Evolutionary conservation across 2,797 vertebrate genomes (phyloP).

Genomic region (Arctocebus calabarensis): DNA sequence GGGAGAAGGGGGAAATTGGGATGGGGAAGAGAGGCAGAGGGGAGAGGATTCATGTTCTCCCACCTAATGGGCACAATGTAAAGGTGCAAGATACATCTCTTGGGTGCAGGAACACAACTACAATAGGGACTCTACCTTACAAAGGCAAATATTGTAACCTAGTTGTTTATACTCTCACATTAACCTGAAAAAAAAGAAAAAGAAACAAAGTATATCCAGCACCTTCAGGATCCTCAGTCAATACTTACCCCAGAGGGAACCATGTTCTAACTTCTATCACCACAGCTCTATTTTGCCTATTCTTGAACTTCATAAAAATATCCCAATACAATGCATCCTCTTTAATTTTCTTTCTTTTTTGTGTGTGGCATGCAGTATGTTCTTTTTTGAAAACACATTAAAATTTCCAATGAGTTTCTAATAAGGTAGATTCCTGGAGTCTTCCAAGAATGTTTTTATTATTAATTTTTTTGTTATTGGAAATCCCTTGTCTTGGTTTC

Average conservation of each 20-base stretch:
- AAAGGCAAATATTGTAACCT: too few relatives aligned
- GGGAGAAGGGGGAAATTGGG: too few relatives aligned
- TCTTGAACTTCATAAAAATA: neutral
- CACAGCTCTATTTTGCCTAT: neutral
- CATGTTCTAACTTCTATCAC: neutral
- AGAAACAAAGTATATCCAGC: neutral
- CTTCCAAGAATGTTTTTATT: conserved; percentile 51
- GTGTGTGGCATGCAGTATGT: neutral
- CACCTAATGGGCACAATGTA: too few relatives aligned
- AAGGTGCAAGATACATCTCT: too few relatives aligned
- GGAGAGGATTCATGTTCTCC: too few relatives aligned
- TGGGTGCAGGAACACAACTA: too few relatives aligned
- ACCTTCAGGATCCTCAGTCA: neutral
- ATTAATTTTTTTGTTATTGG: conserved; percentile 54
- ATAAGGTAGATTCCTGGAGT: conserved; percentile 40
- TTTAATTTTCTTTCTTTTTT: neutral
- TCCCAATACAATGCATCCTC: neutral
- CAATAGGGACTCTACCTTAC: too few relatives aligned
- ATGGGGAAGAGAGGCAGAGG: too few relatives aligned
- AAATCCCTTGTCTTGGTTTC: conserved; percentile 72
- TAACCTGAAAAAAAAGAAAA: too few relatives aligned
- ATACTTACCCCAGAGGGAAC: neutral
- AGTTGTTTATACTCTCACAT: too few relatives aligned
- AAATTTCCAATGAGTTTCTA: conserved; percentile 50
- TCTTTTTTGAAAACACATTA: conserved; percentile 60